Evolutionary conservation across 2,888 invertebrate genomes (phyloP), one percentile per base, ranked within the genome.

Genomic region (Nephrotoma guestfalica): DNA sequence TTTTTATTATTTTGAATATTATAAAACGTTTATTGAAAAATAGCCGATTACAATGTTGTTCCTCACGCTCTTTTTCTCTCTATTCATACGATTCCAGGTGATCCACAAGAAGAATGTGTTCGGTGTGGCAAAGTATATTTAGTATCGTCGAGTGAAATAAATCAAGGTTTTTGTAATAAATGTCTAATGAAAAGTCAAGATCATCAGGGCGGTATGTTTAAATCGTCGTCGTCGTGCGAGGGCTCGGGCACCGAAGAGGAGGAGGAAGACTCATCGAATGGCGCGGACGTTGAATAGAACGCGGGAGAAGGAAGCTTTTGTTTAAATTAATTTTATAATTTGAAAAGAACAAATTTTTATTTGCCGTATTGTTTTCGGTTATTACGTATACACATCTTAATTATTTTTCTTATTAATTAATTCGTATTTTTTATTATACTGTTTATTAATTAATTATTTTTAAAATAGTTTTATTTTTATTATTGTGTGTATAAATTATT

Each of bases 71-170:
- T 87, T 86, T 45, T 87, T 45, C 47, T 30, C 30, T 30, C 30
- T 30, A 51, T 51, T 71, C 30, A 15, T 51, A 15, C 51, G 15
- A 84, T 41, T 88, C 83, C 89, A 94, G 94, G 93, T 87, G 93
- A 94, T 89, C 93, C 93, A 3, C 93, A 93, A 90, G 93, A 93
- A 89, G 93, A 93, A 89, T 94, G 94, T 89, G 91, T 92, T 86
- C 91, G 93, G 86, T 94, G 94, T 89, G 93, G 93, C 83, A 94
- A 94, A 90, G 92, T 92, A 88, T 93, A 92, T 89, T 89, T 91
- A 51, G 89, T 90, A 45, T 89, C 91, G n/a, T 89, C 90, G 71
- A 90, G 88, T 87, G 89, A 89, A 86, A 88, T 90, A 15, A 89
- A 90, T 84, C 90, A 90, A 87, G 92, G 92, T 88, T 89, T 91